phyloP scores from a whole-genome alignment of 1,140 invertebrate species.

The Drosophila seguyi region DNA sequence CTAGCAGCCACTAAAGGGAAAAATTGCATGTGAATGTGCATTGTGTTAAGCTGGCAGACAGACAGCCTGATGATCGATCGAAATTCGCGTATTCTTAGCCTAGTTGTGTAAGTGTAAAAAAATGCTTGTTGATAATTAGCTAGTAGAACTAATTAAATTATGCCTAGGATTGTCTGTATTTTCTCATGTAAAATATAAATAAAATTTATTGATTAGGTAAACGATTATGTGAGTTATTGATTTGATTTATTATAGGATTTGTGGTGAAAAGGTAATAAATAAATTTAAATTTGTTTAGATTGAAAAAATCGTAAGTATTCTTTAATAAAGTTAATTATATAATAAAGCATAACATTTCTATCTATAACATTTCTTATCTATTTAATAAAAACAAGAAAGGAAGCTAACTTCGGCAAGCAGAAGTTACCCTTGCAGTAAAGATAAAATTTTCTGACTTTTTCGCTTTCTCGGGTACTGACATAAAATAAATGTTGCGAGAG shows the following conservation, averaged over 20 bases:
- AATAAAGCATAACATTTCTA: not conserved
- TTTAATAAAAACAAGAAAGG: too few species aligned
- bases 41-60: not conserved
- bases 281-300: too few species aligned
- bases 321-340: not conserved
- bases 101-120: constrained; percentile 51
- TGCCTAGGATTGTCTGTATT: constrained; percentile 60
- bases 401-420: too few species aligned
- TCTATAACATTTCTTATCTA: too few species aligned
- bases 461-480: too few species aligned
- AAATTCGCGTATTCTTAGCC: constrained; percentile 55
- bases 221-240: not conserved
- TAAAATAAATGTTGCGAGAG: too few species aligned
- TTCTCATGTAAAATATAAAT: constrained; percentile 66
- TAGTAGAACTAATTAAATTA: constrained; percentile 78
- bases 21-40: constrained; percentile 18
- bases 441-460: too few species aligned
- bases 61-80: constrained; percentile 17
- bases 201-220: constrained; percentile 9
- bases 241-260: not conserved
- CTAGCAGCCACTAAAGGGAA: constrained; percentile 1
- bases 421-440: too few species aligned
- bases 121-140: constrained; percentile 64
- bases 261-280: not conserved
- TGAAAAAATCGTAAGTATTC: not conserved